phyloP scores from a whole-genome alignment of 2,888 invertebrate species.

The Caenorhabditis afra region DNA sequence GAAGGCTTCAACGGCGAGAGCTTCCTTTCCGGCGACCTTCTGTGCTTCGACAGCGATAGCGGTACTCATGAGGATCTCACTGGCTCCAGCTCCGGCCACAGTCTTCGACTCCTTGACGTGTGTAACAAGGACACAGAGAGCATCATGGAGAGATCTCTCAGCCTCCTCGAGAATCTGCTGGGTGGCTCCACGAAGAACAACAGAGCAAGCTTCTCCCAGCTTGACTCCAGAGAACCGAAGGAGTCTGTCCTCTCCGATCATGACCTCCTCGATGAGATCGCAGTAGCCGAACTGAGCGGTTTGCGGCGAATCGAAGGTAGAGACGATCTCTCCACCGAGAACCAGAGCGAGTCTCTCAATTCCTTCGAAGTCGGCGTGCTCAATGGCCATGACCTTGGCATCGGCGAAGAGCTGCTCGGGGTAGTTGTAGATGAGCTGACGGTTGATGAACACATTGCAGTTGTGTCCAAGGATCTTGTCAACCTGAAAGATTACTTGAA shows the following conservation, averaged over 20 bases:
- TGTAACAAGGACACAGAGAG: slow-evolving; percentile 94
- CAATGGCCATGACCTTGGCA: slow-evolving; percentile 96
- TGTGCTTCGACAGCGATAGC: slow-evolving; percentile 84
- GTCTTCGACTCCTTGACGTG: slow-evolving; percentile 94
- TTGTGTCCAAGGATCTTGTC: slow-evolving; percentile 94
- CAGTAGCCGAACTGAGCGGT: slow-evolving; percentile 93
- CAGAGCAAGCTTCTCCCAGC: slow-evolving; percentile 92
- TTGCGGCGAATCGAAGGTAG: slow-evolving; percentile 96
- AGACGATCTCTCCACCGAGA: slow-evolving; percentile 97
- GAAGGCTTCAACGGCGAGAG: slow-evolving; percentile 96
- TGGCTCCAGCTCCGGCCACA: slow-evolving; percentile 86
- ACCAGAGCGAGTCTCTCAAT: slow-evolving; percentile 97
- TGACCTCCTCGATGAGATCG: slow-evolving; percentile 95
- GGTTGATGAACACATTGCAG: slow-evolving; percentile 97
- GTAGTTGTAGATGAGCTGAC: slow-evolving; percentile 99
- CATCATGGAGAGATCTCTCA: slow-evolving; percentile 97
- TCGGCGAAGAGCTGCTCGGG: slow-evolving; percentile 99
- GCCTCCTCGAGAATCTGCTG: slow-evolving; percentile 99
- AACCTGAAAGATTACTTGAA: slow-evolving; percentile 81
- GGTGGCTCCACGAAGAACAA: slow-evolving; percentile 97
- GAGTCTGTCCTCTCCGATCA: slow-evolving; percentile 97
- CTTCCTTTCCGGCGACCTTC: slow-evolving; percentile 90
- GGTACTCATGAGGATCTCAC: slow-evolving; percentile 97
- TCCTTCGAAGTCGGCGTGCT: slow-evolving; percentile 99
- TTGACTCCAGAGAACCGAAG: slow-evolving; percentile 86